Percentiles rank a stretch among this genome's conserved stretches.
Conservation (phyloP, 2,888 invertebrate genomes). For the Autographa pulchrina region DNA sequence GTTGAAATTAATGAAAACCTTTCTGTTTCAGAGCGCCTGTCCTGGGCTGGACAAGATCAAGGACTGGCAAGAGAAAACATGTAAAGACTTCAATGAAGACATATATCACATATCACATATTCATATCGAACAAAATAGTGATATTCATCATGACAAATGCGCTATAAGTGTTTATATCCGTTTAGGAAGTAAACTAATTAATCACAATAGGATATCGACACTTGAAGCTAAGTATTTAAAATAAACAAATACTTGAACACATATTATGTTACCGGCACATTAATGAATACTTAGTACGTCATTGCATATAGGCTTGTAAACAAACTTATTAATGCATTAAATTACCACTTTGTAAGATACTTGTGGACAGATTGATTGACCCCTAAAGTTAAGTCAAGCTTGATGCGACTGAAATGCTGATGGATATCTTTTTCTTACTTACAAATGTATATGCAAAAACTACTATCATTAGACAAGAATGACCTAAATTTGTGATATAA, state of each 20-base stretch:
- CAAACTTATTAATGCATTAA: not conserved
- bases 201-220: constrained; percentile 31
- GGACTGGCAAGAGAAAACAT: no score
- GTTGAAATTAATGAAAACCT: no score
- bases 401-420: no score
- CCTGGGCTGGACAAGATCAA: no score
- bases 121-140: not conserved
- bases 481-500: no score
- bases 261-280: constrained; percentile 24
- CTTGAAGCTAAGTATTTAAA: constrained; percentile 23
- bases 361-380: not conserved
- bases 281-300: constrained; percentile 24
- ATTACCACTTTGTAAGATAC: not conserved
- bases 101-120: no score
- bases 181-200: constrained; percentile 35
- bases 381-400: no score
- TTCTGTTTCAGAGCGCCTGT: no score
- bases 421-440: no score
- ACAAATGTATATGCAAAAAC: no score
- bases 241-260: constrained; percentile 18
- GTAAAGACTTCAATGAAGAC: no score
- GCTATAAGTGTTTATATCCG: constrained; percentile 22
- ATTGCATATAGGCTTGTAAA: not conserved
- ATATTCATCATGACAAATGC: not conserved
- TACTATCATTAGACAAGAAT: no score